Percentiles rank a stretch among this genome's conserved stretches.
Conservation (phyloP, 2,113 vertebrate species). For the Sorex fumeus region DNA sequence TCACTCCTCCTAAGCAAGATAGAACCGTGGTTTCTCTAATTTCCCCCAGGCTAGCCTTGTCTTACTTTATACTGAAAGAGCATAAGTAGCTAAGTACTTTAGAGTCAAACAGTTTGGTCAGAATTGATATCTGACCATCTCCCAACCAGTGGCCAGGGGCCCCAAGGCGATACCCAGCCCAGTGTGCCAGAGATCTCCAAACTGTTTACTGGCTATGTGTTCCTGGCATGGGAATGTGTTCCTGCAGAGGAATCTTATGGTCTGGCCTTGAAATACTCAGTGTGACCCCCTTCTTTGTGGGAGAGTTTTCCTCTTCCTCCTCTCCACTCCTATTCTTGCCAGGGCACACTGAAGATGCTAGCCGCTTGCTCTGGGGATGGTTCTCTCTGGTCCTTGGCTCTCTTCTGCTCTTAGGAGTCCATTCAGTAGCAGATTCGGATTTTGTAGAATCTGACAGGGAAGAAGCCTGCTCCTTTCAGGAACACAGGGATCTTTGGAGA, state of each 20-base stretch:
- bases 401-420: not conserved
- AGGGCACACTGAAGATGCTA: fast-evolving
- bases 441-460: not conserved
- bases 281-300: not conserved
- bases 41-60: not conserved
- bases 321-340: not conserved
- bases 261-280: not conserved
- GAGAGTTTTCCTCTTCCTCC: not conserved
- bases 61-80: not conserved
- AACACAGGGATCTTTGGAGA: not conserved
- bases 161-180: too few species aligned
- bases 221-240: not conserved
- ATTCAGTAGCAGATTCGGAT: not conserved
- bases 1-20: not conserved
- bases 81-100: conserved; percentile 14
- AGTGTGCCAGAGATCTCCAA: not conserved
- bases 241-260: not conserved
- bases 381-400: not conserved
- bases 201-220: not conserved
- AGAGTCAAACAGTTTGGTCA: not conserved
- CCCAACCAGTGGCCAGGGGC: too few species aligned
- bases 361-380: not conserved
- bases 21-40: not conserved
- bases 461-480: not conserved
- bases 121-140: not conserved